A percentile compares a stretch with the other conserved stretches of the same genome.
These are phyloP conservation scores for Magallana gigas DNA, from an alignment of 1,140 invertebrate genomes.

Conservation along the genomic window DNA sequence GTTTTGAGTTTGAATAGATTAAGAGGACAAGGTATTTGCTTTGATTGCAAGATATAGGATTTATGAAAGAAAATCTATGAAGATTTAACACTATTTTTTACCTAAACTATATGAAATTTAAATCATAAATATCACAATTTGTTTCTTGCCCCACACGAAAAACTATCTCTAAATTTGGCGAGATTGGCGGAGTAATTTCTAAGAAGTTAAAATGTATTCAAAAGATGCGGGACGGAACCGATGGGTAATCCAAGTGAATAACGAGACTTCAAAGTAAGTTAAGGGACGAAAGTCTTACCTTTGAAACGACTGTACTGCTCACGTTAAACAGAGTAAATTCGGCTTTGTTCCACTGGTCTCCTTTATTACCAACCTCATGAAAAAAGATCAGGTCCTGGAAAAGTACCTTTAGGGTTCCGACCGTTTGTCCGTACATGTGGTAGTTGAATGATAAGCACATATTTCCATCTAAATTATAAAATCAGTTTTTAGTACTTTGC, in stretches of 20 bases:
- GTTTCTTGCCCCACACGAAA: too few relatives aligned
- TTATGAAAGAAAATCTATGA: too few relatives aligned
- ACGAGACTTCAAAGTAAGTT: not conserved
- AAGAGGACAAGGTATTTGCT: too few relatives aligned
- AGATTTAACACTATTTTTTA: too few relatives aligned
- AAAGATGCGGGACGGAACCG: too few relatives aligned
- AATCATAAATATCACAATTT: too few relatives aligned
- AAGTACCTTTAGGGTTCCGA: not conserved
- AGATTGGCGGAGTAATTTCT: too few relatives aligned
- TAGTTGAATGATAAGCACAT: slow-evolving; percentile 1
- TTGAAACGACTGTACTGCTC: not conserved
- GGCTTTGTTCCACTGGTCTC: not conserved
- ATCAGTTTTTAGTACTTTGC: not conserved
- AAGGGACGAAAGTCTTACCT: not conserved
- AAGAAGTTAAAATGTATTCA: too few relatives aligned
- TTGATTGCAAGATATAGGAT: too few relatives aligned
- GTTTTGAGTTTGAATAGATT: too few relatives aligned
- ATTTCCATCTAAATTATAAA: not conserved
- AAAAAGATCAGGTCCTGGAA: not conserved
- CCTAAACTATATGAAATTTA: too few relatives aligned
- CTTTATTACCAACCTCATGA: not conserved
- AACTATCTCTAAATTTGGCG: too few relatives aligned
- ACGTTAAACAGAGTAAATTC: not conserved
- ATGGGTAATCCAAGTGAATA: not conserved
- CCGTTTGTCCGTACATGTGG: not conserved